phyloP scores from a whole-genome alignment of 2,888 invertebrate genomes.

The Nowickia ferox region DNA sequence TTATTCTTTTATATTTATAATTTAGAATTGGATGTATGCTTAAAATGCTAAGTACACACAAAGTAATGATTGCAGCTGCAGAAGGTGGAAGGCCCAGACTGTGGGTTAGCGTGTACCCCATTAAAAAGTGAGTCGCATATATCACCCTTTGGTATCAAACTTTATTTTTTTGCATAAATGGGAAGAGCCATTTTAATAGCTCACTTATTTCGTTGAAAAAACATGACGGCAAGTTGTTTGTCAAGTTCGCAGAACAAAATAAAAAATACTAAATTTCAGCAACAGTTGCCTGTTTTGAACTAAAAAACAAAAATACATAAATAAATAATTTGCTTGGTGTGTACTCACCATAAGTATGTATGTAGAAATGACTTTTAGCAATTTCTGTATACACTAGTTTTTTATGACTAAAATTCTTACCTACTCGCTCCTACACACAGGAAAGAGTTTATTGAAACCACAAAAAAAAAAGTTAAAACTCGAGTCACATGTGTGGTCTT shows the following conservation, averaged over 20 bases:
- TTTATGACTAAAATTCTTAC: not conserved
- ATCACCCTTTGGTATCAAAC: too few relatives aligned
- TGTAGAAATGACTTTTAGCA: conserved; percentile 39
- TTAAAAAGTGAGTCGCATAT: too few relatives aligned
- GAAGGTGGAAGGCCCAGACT: not conserved
- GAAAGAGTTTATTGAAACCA: conserved; percentile 58
- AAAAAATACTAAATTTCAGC: too few relatives aligned
- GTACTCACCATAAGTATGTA: not conserved
- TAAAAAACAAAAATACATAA: too few relatives aligned
- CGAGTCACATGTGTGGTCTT: conserved; percentile 64
- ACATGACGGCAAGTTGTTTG: too few relatives aligned
- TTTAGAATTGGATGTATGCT: not conserved
- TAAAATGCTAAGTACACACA: not conserved
- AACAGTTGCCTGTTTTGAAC: too few relatives aligned
- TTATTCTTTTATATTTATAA: not conserved
- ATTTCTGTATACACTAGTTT: not conserved
- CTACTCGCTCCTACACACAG: conserved; percentile 32
- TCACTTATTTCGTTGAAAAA: too few relatives aligned
- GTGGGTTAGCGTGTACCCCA: not conserved
- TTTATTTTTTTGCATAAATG: too few relatives aligned
- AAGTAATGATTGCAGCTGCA: not conserved
- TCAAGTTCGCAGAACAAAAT: too few relatives aligned
- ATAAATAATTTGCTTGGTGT: not conserved
- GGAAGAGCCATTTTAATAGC: too few relatives aligned
- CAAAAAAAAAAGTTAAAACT: conserved; percentile 41